Evolutionary conservation across 1,140 invertebrate species (phyloP), one percentile per base, ranked within the genome.

Genomic region (Platorchestia sp.): DNA sequence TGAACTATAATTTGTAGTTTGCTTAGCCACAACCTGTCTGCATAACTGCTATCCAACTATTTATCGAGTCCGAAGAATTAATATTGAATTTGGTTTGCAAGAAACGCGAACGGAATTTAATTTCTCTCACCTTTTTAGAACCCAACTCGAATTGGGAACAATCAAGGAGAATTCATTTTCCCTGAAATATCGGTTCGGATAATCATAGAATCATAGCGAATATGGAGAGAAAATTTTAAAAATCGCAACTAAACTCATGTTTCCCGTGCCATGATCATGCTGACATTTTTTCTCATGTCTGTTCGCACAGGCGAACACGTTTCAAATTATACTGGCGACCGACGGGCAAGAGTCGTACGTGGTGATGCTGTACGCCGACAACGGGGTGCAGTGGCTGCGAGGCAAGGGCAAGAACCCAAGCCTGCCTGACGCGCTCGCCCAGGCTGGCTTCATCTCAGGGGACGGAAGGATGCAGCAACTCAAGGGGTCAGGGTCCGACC

Each of bases 351-450:
- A 99, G 95, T 98, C 98, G 22, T 99, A 98, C 97, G 98, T 98
- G 0, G 98, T 99, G 96, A 98, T 99, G 96, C 97, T 99, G 86
- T 99, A 99, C 97, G 98, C 98, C 0, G 98, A 98, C 96, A 97
- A 98, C 96, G 99, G 99, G 0, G 98, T 99, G 86, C 98, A 99
- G 97, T 99, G 99, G 99, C 98, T 99, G 87, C 98, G 98, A 97
- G 98, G 98, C 89, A 97, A 97, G 27, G 98, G 97, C 95, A 98
- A 98, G 96, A 97, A 97, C 45, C 97, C 97, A 6, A 98, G 98
- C 44, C 96, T 98, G 7, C 98, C 98, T 1, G 99, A 99, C 97
- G 98, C 99, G 0, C 98, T 98, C 96, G 99, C 98, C 40, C 99
- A 99, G 97, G 99, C 98, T 95, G 99, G 97, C n/a, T 98, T 99